phyloP scores from a whole-genome alignment of 1,140 invertebrate species.

The Psix sp. region DNA sequence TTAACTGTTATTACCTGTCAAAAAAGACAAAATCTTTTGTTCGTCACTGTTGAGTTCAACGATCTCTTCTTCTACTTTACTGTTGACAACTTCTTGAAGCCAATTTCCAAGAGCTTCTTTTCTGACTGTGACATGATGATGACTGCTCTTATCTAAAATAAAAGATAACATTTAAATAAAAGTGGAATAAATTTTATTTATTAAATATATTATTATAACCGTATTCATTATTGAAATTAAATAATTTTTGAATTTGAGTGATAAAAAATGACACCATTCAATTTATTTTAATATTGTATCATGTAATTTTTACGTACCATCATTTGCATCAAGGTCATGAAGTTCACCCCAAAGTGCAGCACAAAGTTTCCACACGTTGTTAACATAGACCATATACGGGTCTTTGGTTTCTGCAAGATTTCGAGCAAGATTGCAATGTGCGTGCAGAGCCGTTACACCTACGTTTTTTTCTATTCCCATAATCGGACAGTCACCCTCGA shows the following conservation, averaged over 20 bases:
- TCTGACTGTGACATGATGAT: slow-evolving; percentile 76
- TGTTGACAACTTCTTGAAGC: slow-evolving; percentile 76
- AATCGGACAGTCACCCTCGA: slow-evolving; percentile 75
- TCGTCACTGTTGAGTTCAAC: slow-evolving; percentile 59
- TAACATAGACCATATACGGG: slow-evolving; percentile 71
- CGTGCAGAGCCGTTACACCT: slow-evolving; percentile 71
- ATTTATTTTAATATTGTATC: too few species aligned
- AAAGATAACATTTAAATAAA: slow-evolving; percentile 17
- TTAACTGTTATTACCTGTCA: slow-evolving; percentile 66
- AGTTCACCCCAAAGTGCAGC: slow-evolving; percentile 89
- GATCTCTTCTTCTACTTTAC: slow-evolving; percentile 68
- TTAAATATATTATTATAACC: too few species aligned
- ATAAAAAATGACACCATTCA: too few species aligned
- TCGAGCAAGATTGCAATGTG: slow-evolving; percentile 75
- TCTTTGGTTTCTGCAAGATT: slow-evolving; percentile 67
- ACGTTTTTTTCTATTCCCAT: slow-evolving; percentile 66
- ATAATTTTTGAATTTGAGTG: too few species aligned
- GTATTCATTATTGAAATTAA: too few species aligned
- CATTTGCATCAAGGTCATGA: slow-evolving; percentile 70
- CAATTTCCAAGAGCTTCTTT: slow-evolving; percentile 81
- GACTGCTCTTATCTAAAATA: slow-evolving; percentile 57
- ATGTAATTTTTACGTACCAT: slow-evolving; percentile 67
- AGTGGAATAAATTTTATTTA: background rate
- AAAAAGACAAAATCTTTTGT: slow-evolving; percentile 67
- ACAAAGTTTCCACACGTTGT: slow-evolving; percentile 87